Evolutionary conservation across 2,113 vertebrate genomes (phyloP).

Genomic region (Eudyptes chrysolophus): DNA sequence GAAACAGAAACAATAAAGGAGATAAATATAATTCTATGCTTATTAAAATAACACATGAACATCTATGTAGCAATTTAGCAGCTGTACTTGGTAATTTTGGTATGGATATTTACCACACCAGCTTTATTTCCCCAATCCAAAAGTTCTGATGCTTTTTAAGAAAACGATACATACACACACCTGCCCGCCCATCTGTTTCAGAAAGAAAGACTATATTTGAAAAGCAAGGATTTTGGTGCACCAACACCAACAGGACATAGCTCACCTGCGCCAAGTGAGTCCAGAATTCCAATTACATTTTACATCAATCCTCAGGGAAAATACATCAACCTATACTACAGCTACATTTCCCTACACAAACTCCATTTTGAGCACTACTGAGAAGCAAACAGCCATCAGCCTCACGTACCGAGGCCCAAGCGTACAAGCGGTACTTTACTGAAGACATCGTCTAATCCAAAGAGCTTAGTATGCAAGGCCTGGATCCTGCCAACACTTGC

Average conservation of each 20-base stretch:
- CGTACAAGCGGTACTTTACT: fast-evolving
- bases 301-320: neutral
- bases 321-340: neutral
- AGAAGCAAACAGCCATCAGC: neutral
- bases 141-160: neutral
- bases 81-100: neutral
- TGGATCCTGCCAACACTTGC: neutral
- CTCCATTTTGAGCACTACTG: neutral
- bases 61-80: neutral
- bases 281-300: neutral
- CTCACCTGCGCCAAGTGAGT: neutral
- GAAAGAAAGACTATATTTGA: neutral
- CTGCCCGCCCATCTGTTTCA: neutral
- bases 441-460: neutral
- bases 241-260: neutral
- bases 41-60: neutral
- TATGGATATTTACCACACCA: neutral
- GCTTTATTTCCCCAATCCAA: neutral
- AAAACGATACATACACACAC: neutral
- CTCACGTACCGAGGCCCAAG: neutral
- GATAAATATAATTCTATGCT: neutral
- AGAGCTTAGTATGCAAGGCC: neutral
- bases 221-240: neutral
- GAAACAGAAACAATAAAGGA: neutral
- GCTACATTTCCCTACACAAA: neutral